phyloP scores from a whole-genome alignment of 2,797 vertebrate species.

The Sciaenops ocellatus region DNA sequence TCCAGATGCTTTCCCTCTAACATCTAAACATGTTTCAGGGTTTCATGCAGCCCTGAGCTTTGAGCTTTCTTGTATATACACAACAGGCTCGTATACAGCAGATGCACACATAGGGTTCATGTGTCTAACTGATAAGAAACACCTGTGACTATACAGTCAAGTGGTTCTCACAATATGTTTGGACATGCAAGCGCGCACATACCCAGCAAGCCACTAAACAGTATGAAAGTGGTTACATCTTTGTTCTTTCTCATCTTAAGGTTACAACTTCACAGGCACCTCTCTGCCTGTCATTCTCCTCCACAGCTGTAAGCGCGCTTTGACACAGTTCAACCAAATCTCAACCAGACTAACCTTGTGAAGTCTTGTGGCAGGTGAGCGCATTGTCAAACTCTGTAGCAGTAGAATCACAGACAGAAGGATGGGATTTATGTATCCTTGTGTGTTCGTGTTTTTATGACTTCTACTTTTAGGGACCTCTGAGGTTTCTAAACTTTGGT shows the following conservation, averaged over 20 bases:
- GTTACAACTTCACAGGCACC: not conserved
- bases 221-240: constrained; percentile 3
- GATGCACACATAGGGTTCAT: constrained; percentile 29
- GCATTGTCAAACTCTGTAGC: not conserved
- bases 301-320: not conserved
- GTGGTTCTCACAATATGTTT: constrained; percentile 30
- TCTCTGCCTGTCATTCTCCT: constrained; percentile 1
- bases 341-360: not conserved
- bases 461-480: not conserved
- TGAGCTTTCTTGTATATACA: constrained; percentile 48
- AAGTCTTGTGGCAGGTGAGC: constrained; percentile 14
- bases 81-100: constrained; percentile 49
- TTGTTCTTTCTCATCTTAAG: not conserved
- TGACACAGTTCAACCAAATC: constrained; percentile 4
- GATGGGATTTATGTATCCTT: not conserved
- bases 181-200: not conserved
- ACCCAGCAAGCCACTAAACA: constrained; percentile 3
- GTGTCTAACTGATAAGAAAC: constrained; percentile 61
- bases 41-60: constrained; percentile 36
- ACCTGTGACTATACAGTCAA: constrained; percentile 50
- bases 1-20: constrained; percentile 65
- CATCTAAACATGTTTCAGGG: constrained; percentile 52
- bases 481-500: not conserved
- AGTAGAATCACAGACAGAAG: not conserved
- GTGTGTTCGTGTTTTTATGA: not conserved